Conservation (phyloP, 2,797 vertebrate genomes). For the Chelmon rostratus region DNA sequence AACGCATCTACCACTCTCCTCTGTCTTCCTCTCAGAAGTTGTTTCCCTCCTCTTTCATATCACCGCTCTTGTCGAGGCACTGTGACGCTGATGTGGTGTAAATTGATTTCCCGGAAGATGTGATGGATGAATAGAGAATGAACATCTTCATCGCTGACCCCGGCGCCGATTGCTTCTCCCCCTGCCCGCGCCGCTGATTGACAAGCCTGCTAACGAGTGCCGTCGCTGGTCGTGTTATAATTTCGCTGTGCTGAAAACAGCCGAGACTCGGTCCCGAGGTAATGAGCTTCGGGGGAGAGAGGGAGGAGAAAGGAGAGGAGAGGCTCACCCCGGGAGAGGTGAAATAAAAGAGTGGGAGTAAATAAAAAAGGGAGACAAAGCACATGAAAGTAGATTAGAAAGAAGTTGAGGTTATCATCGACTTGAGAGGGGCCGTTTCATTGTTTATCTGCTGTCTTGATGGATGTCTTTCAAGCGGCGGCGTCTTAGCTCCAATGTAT, state of each 20-base stretch:
- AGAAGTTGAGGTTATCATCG: constrained; percentile 77
- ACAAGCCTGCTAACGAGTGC: constrained; percentile 87
- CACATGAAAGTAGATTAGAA: constrained; percentile 83
- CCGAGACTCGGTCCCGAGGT: constrained; percentile 66
- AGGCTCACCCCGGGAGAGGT: constrained; percentile 64
- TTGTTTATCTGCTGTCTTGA: constrained; percentile 79
- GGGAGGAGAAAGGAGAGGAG: constrained; percentile 48
- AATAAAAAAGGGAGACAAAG: constrained; percentile 74
- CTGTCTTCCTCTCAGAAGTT: constrained; percentile 71
- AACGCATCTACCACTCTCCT: constrained; percentile 62
- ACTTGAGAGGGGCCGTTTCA: constrained; percentile 70
- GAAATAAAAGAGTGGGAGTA: constrained; percentile 76
- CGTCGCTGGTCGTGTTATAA: constrained; percentile 82
- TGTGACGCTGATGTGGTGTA: constrained; percentile 81
- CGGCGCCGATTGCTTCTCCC: constrained; percentile 75
- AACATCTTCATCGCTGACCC: constrained; percentile 86
- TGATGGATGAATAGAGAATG: constrained; percentile 86
- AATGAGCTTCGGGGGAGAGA: constrained; percentile 73
- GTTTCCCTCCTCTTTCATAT: constrained; percentile 76
- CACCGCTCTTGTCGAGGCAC: constrained; percentile 66
- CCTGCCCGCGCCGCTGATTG: constrained; percentile 77
- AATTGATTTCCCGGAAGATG: constrained; percentile 86
- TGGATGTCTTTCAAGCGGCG: constrained; percentile 77
- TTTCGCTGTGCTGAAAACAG: constrained; percentile 75
- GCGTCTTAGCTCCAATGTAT: constrained; percentile 37